Evolutionary conservation across 2,888 invertebrate species (phyloP).

Genomic region (Ditula angustiorana): DNA sequence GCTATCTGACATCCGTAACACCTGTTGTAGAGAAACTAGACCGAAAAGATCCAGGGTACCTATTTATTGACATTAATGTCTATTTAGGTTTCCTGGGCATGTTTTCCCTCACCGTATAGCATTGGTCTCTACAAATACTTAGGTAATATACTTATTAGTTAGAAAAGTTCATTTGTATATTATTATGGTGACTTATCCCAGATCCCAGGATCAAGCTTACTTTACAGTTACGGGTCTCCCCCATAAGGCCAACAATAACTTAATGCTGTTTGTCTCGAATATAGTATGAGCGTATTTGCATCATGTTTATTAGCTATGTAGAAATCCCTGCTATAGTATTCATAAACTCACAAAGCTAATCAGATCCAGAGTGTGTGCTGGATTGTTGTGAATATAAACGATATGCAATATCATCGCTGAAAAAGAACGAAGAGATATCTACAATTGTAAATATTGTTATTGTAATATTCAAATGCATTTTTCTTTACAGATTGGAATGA

Average conservation of each 20-base stretch:
- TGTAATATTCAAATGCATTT: not conserved
- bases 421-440: not conserved
- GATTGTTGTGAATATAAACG: constrained; percentile 31
- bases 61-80: too few relatives aligned
- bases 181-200: too few relatives aligned
- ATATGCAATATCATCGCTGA: not conserved
- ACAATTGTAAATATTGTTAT: not conserved
- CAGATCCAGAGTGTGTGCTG: constrained; percentile 10
- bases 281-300: constrained; percentile 6
- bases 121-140: too few relatives aligned
- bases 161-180: too few relatives aligned
- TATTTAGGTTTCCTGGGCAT: too few relatives aligned
- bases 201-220: too few relatives aligned
- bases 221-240: too few relatives aligned
- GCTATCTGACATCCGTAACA: too few relatives aligned
- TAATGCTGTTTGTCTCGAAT: not conserved
- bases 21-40: too few relatives aligned
- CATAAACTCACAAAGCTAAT: constrained; percentile 29
- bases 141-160: too few relatives aligned
- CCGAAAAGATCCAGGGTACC: too few relatives aligned
- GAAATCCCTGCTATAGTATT: constrained; percentile 24
- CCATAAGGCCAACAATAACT: not conserved
- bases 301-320: constrained; percentile 10
- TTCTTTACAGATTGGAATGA: not conserved
- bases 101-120: too few relatives aligned